Percentiles rank a stretch among this genome's conserved stretches.
Conservation (phyloP, 2,113 vertebrate genomes). For the Pterocles burchelli region DNA sequence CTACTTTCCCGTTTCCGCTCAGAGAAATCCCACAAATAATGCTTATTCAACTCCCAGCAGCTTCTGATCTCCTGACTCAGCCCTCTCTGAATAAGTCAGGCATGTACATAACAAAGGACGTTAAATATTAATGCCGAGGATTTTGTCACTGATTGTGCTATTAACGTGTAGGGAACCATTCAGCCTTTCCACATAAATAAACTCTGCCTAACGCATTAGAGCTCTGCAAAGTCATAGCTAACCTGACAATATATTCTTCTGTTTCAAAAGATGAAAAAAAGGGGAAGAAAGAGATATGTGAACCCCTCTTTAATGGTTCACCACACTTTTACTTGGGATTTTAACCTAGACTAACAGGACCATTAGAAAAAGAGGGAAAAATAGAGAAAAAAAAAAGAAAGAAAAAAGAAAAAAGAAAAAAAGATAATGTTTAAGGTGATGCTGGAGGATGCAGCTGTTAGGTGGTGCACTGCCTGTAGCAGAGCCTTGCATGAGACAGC, state of each 20-base stretch:
- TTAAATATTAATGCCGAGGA: slow-evolving; percentile 64
- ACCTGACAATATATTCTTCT: background rate
- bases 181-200: slow-evolving; percentile 54
- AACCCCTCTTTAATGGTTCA: background rate
- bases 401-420: background rate
- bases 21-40: slow-evolving; percentile 27
- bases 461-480: background rate
- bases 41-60: slow-evolving; percentile 35
- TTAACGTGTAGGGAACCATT: slow-evolving; percentile 42
- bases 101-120: slow-evolving; percentile 35
- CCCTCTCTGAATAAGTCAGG: slow-evolving; percentile 9
- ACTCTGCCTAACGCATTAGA: slow-evolving; percentile 5
- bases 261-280: background rate
- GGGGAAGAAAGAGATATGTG: background rate
- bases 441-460: background rate
- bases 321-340: background rate
- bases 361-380: fast-evolving
- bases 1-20: background rate
- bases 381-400: fast-evolving
- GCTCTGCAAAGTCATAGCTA: slow-evolving; percentile 10
- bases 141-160: slow-evolving; percentile 21
- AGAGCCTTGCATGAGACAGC: background rate
- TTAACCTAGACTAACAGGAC: background rate
- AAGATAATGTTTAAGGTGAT: background rate
- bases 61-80: slow-evolving; percentile 40